Base-by-base conservation (phyloP, 2,113 vertebrate species). In the Monarcha castaneiventris region DNA sequence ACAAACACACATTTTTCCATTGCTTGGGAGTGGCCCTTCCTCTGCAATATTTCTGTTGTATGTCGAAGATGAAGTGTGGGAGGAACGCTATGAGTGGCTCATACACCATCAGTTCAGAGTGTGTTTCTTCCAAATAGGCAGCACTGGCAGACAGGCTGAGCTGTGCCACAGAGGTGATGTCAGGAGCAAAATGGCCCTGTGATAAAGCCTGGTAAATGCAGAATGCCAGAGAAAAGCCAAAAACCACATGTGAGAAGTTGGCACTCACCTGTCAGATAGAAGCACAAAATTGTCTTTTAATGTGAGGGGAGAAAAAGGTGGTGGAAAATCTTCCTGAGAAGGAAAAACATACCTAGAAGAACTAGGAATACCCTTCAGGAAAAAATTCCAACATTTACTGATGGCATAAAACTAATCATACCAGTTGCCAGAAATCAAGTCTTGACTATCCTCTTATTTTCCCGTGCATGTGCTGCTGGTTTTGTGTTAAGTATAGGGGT, bases 401-500 rank as follows among this genome's bases (percentile, higher is more conserved):
- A 55, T 96, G 83, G 17, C 20, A 7, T 91, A 55, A 68, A 95
- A 54, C 18, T 72, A 77, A 55, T 77, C 20, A 3, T 62, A 72
- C 71, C 54, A 39, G 9, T 84, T 86, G 52, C 81, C 71, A 94
- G 91, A 95, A 95, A 78, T 73, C 67, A 93, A 95, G 41, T 35
- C 51, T 83, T 95, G 77, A 76, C 48, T 82, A 32, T 69, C 35
- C 94, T 81, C 80, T 0, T 1, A 30, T 58, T 96, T 89, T 88
- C 39, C 87, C 41, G 43, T 72, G 51, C 39, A n/a, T 59, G 64
- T 89, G 25, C 55, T 96, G 46, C 82, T 61, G 18, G 77, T 69
- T 96, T 85, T 93, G 73, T 90, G 90, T 97, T 90, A 78, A 71
- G 58, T 71, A 25, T 44, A 85, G 84, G 80, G 80, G 82, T 67